Base-by-base conservation (phyloP, 2,113 vertebrate species). In the Toxotes chatareus region DNA sequence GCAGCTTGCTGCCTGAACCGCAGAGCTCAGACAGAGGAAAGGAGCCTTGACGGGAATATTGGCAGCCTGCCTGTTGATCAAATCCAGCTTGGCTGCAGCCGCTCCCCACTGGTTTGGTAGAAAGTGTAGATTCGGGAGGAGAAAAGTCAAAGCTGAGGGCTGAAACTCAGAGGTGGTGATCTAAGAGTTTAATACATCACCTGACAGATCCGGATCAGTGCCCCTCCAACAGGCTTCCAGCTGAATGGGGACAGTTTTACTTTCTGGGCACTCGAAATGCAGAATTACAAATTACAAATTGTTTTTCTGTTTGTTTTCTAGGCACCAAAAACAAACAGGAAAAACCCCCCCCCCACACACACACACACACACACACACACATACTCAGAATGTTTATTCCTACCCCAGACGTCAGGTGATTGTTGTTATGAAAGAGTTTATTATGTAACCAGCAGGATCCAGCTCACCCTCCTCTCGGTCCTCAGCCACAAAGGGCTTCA, bases 401-500 rank as follows among this genome's bases (percentile, higher is more conserved):
- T 27, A 64, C 56, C 38, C 12, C 42, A 55, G 77, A 73, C 3
- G 13, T 83, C 83, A 92, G 91, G 79, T 92, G 92, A 87, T 75
- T 69, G 2, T 71, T 73, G 80, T 91, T 90, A 89, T 93, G 86
- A 93, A 93, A 93, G 89, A 51, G 42, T 59, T 78, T 12, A 65
- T 94, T 94, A 92, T 93, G 81, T 80, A 91, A 92, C 68, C 56
- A 55, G 62, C 49, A 75, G 75, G 80, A 42, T 83, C 76, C 73
- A 5, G 13, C 73, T 82, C 79, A 76, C 66, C 79, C 36, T 82
- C 46, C 71, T 69, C 72, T 44, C 76, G 46, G 83, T 80, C 71
- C 61, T 71, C 51, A 16, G 46, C 64, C 65, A 94, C 94, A 95
- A 94, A 93, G 88, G 57, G 5, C 42, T 73, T 86, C 91, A 93